Conservation (phyloP, 2,888 invertebrate species). For the Orthonevra nobilis region DNA sequence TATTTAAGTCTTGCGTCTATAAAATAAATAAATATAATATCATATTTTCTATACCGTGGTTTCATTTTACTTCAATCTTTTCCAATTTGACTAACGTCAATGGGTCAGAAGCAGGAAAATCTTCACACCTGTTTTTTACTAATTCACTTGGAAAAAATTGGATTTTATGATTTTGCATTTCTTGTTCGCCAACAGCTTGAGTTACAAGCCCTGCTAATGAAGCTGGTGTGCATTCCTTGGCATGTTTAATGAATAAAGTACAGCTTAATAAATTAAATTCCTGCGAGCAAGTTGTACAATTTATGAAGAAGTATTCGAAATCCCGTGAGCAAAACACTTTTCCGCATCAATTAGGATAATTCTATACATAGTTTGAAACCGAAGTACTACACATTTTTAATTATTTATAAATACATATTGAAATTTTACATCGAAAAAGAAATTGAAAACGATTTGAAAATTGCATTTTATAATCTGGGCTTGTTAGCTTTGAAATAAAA, state of each 20-base stretch:
- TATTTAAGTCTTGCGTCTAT: too few species aligned
- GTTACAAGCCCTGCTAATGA: too few species aligned
- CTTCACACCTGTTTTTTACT: neutral
- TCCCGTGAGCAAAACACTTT: conserved; percentile 13
- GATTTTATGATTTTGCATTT: too few species aligned
- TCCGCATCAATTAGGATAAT: conserved; percentile 13
- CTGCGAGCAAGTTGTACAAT: neutral
- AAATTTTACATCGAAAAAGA: too few species aligned
- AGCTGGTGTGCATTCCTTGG: conserved; percentile 1
- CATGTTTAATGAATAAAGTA: conserved; percentile 32
- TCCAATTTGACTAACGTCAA: neutral
- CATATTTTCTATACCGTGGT: too few species aligned
- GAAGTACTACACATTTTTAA: conserved; percentile 16
- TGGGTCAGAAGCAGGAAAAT: neutral
- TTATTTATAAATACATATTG: too few species aligned
- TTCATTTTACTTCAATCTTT: neutral
- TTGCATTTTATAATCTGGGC: too few species aligned
- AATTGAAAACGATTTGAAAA: too few species aligned
- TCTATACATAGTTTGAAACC: neutral
- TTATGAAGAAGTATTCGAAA: conserved; percentile 15
- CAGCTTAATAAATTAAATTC: conserved; percentile 31
- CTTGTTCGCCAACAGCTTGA: too few species aligned
- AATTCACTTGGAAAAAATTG: neutral
- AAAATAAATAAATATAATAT: too few species aligned
- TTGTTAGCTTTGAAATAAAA: too few species aligned